Base-by-base conservation (phyloP, 2,888 invertebrate species). In the Watsonalla binaria region DNA sequence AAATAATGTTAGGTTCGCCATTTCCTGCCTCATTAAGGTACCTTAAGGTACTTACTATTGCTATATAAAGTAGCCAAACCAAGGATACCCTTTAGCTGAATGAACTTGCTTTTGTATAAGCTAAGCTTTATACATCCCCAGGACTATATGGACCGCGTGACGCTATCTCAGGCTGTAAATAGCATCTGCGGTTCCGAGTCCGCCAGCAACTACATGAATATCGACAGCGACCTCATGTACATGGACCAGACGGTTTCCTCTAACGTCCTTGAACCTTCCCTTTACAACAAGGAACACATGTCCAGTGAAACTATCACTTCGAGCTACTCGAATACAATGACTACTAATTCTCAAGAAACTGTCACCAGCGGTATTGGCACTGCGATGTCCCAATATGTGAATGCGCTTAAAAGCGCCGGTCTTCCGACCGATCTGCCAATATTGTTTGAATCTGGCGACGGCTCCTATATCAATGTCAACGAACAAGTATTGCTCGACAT, bases 391-490 rank as follows among this genome's bases (percentile, higher is more conserved):
- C 89, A 90, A 73, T 92, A 86, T 59, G 91, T 87, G n/a, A 91
- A 84, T 59, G 91, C 85, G 5, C 75, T 86, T 48, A 91, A 91
- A 70, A 90, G 70, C 60, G 92, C 87, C 33, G 90, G 88, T 5
- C 74, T 87, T 35, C 90, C 87, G 2, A 91, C 90, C 11, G 89
- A 89, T 62, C 66, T 89, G 46, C 92, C 93, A 24, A 93, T 94
- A 64, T 91, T 94, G 61, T 93, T 93, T 60, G 93, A 93, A 74
- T 93, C 93, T 1, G 93, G 92, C 33, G 93, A 93, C 62, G 93
- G 93, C 0, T 92, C 92, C 37, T 93, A 93, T 66, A 92, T 93
- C 0, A 92, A 92, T 57, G 92, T 94, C 0, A 93, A 92, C 56
- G 93, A 93, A 73, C 93, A 93, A 77, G 92, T 93, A 35, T 81